These are phyloP conservation scores for Ganaspis sp. DNA, from an alignment of 1,140 invertebrate species.

Conservation along the genomic window DNA sequence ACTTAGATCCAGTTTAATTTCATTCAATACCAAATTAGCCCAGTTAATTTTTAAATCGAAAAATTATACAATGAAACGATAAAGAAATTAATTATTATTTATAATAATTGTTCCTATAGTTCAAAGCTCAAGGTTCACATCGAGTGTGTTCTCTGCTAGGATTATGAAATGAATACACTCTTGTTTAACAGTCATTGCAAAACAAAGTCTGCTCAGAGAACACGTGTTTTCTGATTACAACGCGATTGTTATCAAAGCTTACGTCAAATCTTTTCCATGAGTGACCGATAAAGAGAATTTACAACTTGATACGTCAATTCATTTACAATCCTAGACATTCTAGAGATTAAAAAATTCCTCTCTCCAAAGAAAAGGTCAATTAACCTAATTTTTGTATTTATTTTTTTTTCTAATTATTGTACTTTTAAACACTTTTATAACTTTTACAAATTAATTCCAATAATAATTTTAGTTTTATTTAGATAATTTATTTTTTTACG, in stretches of 20 bases:
- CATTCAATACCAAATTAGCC: no score
- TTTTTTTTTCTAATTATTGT: no score
- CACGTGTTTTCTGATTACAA: not conserved
- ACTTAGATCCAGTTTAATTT: no score
- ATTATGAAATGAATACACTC: slow-evolving; percentile 6
- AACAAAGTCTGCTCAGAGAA: not conserved
- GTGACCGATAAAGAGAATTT: slow-evolving; percentile 11
- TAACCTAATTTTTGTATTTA: no score
- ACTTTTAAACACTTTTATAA: no score
- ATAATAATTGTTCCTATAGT: not conserved
- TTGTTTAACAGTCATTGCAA: not conserved
- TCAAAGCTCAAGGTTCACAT: slow-evolving; percentile 6
- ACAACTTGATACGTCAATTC: not conserved
- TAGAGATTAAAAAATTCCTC: not conserved
- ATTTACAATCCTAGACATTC: not conserved
- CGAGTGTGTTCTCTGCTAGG: not conserved
- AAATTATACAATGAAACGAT: not conserved
- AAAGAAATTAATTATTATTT: not conserved
- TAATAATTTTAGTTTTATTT: no score
- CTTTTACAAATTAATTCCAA: no score
- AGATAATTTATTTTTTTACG: no score
- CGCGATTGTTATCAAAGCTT: not conserved
- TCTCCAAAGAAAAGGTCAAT: not conserved
- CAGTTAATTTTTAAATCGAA: no score
- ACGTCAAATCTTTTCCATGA: not conserved